These are phyloP conservation scores for Poeciliopsis gracilis DNA, from an alignment of 2,797 vertebrate genomes.

Conservation along the genomic window DNA sequence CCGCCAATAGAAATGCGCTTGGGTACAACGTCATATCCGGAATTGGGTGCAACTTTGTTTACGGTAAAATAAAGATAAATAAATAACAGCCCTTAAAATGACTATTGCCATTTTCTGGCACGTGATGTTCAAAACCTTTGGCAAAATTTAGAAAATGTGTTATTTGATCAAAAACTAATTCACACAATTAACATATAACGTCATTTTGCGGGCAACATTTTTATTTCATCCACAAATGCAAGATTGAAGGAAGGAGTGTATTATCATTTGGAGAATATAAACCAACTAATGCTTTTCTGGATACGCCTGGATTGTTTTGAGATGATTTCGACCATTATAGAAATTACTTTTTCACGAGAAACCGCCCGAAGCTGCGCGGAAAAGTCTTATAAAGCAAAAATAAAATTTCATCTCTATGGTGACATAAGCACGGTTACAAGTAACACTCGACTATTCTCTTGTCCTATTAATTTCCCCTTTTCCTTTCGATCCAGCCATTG, in stretches of 20 bases:
- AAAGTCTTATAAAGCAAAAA: neutral
- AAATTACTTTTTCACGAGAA: neutral
- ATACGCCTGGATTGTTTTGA: neutral
- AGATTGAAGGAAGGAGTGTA: neutral
- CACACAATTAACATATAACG: neutral
- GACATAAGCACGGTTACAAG: neutral
- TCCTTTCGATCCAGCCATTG: neutral
- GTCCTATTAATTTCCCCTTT: neutral
- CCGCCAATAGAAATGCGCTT: constrained; percentile 37
- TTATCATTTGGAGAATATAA: neutral
- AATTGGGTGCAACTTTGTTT: rapidly evolving
- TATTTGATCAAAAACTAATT: neutral
- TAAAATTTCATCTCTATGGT: neutral
- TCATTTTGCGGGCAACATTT: neutral
- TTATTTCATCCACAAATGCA: neutral
- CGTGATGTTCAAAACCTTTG: neutral
- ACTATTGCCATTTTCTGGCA: neutral
- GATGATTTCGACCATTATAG: too few species aligned
- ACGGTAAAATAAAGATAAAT: too few species aligned
- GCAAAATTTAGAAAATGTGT: neutral
- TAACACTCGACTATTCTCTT: neutral
- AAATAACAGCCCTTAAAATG: neutral
- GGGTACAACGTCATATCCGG: constrained; percentile 51
- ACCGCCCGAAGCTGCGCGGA: neutral
- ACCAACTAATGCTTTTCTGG: neutral